A percentile compares a stretch with the other conserved stretches of the same genome.
phyloP scores from a whole-genome alignment of 2,888 invertebrate species.

The Anoncus sp. region DNA sequence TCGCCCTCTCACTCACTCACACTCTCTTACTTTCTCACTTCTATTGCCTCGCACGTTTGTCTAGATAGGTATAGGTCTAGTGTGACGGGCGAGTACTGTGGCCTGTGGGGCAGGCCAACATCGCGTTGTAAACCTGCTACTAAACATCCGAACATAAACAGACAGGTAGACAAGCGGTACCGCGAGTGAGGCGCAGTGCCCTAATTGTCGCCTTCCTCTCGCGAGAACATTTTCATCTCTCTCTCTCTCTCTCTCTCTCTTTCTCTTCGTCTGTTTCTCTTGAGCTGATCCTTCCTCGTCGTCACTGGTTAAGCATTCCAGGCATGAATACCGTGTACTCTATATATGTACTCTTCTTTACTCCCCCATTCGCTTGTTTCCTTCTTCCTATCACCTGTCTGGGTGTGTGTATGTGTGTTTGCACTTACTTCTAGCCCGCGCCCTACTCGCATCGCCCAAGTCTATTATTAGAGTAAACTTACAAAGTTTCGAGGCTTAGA shows the following conservation, averaged over 20 bases:
- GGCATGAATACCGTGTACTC: conserved; percentile 42
- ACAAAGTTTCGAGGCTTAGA: conserved; percentile 40
- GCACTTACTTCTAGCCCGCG: conserved; percentile 36
- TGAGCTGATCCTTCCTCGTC: conserved; percentile 43
- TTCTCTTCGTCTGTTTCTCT: conserved; percentile 23
- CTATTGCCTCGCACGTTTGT: conserved; percentile 14
- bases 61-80: conserved; percentile 19
- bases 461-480: conserved; percentile 55
- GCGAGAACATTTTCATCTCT: conserved; percentile 33
- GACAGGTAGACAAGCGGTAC: conserved; percentile 61
- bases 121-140: conserved; percentile 57
- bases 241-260: conserved; percentile 30
- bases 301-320: conserved; percentile 53
- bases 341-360: conserved; percentile 24
- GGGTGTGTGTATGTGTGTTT: conserved; percentile 17
- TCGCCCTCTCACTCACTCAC: conserved; percentile 55
- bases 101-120: conserved; percentile 36
- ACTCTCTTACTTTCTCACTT: conserved; percentile 52
- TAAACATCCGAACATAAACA: conserved; percentile 63
- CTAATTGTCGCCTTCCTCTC: conserved; percentile 81
- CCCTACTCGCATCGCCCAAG: conserved; percentile 61
- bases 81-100: conserved; percentile 9
- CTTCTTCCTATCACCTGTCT: conserved; percentile 18
- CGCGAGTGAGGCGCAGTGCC: conserved; percentile 75
- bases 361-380: conserved; percentile 9